Conservation (phyloP, 92 coral and sea anemone species). For the Metridium senile region DNA sequence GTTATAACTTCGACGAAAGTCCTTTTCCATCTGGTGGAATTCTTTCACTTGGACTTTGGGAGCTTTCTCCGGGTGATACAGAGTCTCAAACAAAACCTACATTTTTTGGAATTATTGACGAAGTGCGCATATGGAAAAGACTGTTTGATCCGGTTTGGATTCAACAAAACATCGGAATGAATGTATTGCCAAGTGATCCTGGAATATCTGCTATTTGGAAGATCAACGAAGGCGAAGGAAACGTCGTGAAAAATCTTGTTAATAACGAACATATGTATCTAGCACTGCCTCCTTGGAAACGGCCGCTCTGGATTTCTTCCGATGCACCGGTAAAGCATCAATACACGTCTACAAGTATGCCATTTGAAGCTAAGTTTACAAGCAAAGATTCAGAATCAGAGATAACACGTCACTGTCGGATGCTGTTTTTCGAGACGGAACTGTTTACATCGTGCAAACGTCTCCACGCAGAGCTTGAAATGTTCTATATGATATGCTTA, state of each 20-base stretch:
- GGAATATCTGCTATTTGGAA: constrained; percentile 62
- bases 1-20: constrained; percentile 25
- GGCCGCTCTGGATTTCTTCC: constrained; percentile 49
- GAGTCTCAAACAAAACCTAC: constrained; percentile 26
- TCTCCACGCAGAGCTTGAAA: constrained; percentile 45
- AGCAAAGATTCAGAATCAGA: constrained; percentile 21
- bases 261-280: constrained; percentile 46
- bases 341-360: constrained; percentile 30
- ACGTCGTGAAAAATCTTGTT: constrained; percentile 34
- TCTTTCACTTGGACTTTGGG: constrained; percentile 65
- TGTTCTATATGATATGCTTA: constrained; percentile 50
- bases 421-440: constrained; percentile 47
- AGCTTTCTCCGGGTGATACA: constrained; percentile 64
- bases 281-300: constrained; percentile 46
- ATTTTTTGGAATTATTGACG: constrained; percentile 56
- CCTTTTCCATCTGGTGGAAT: constrained; percentile 57
- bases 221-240: constrained; percentile 54
- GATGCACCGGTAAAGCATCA: constrained; percentile 53
- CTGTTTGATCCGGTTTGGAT: constrained; percentile 53
- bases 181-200: constrained; percentile 50
- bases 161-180: constrained; percentile 67
- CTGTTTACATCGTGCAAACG: constrained; percentile 38
- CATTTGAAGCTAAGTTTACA: constrained; percentile 43
- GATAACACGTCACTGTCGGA: constrained; percentile 27
- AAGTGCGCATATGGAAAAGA: constrained; percentile 62